Base-by-base conservation (phyloP, 1,140 invertebrate species). In the Lepidostoma basale region DNA sequence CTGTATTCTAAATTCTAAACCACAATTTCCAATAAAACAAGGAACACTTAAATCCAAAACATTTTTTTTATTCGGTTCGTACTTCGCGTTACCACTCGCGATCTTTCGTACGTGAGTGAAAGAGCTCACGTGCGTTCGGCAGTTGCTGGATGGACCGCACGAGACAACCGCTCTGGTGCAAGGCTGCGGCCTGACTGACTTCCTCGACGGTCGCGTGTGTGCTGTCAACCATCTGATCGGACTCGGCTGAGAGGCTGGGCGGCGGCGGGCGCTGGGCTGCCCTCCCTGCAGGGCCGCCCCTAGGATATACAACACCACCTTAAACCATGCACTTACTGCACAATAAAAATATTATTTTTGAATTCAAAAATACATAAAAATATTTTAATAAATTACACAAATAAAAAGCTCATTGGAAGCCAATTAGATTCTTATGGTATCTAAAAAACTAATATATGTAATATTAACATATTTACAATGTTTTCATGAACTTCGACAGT, bases 141-240 rank as follows among this genome's bases (percentile, higher is more conserved):
- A 18, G 33, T 9, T 36, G 33, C 9, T 1, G 18, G 22, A 18
- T 40, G 56, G 22, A 14, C 30, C 4, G 12, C 36, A 14, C 56
- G 12, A 12, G 3, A 59, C 56, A 20, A 23, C 56, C 56, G 12
- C 30, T 59, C 56, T 9, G 16, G 16, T 40, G 56, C 1, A 59
- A 18, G 16, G 56, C 56, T 39, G 56, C 56, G 56, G 56, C 33
- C 56, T 42, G 56, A 59, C 56, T 59, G 36, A 10, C 23, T 25
- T 25, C 14, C 47, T 54, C 10, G 52, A 36, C n/a, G 18, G 56
- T 59, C 56, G 56, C 56, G 56, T 59, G 56, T 59, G 30, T 39
- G 30, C 56, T 59, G 56, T 59, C 56, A 59, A 59, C 16, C 56
- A 39, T n/a, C 56, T 59, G 56, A 59, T 42, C 52, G 18, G 52